Evolutionary conservation across 1,140 invertebrate genomes (phyloP), one percentile per base, ranked within the genome.

Genomic region (Neodiprion pinetum): DNA sequence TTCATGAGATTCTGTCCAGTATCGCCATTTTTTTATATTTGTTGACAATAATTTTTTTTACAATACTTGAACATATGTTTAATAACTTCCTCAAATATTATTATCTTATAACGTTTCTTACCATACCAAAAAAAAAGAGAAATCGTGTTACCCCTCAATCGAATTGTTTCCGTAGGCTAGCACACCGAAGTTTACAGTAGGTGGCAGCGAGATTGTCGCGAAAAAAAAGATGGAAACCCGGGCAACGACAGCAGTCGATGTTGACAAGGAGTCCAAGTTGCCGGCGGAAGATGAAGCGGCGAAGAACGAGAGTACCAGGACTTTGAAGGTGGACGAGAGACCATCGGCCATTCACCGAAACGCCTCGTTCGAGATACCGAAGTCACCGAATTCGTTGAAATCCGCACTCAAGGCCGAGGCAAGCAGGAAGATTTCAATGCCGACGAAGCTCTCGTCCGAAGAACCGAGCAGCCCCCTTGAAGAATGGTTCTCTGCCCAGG

Each of bases 361-460:
- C 48, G 70, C 40, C 23, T 48, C 70, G n/a, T 48, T 71, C 48
- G 48, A 71, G 12, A 48, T 49, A 14, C 70, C 48, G 21, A 71
- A 71, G 48, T 71, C 70, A 40, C 21, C 40, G 48, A 49, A 12
- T 9, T 14, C 68, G 28, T 21, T 71, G 40, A 71, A 71, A 28
- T 49, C 70, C 21, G 70, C 40, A 74, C 78, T 79, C 74, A 78
- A 75, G 72, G 75, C 78, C 74, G 77, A 75, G 74, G 75, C 73
- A 68, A 71, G 74, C 65, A 74, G 77, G 73, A 79, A 79, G 79
- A 82, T 79, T 73, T 82, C 82, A 47, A 84, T 80, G 73, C 82
- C 82, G 49, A 74, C 81, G 73, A 82, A 81, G 72, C 21, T 69
- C 10, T 75, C 67, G 48, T 76, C 75, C 75, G 75, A 77, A 75